Base-by-base conservation (phyloP, 2,888 invertebrate species). In the Drosophila nigritarsus region DNA sequence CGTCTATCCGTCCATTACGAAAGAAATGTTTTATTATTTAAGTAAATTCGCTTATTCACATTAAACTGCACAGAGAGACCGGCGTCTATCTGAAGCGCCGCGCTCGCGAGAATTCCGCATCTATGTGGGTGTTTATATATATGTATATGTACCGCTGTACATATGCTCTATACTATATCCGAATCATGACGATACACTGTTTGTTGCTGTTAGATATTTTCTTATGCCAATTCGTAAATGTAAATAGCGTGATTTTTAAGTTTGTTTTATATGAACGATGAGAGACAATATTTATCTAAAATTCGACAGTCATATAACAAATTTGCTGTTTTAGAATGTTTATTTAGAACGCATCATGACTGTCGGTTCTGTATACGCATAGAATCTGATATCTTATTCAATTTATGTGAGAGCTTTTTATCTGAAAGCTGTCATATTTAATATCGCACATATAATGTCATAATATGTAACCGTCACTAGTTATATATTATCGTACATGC, bases 1-100 rank as follows among this genome's bases (percentile, higher is more conserved):
- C 8, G 24, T 45, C 73, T 67, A 42, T 63, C 62, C 72, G 68
- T 80, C 64, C 68, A 59, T 70, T 69, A 65, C 62, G 73, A 79
- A 71, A 71, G 59, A 68, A 87, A 69, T 70, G 71, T 72, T 87
- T 89, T 83, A 87, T 83, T 89, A 81, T 73, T 84, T 81, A 87
- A 89, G 82, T 87, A 82, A 78, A 67, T 70, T 81, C 64, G 59
- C 81, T 83, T 70, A 71, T 75, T 68, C 89, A 72, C 72, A 69
- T 80, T 61, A 87, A 83, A 83, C 84, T 73, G 71, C 53, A 75
- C 54, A 77, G 73, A 73, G 64, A 76, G 61, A 69, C 70, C 75
- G 83, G 71, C 83, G 50, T 66, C 71, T 73, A 30, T 40, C 62
- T 45, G 24, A 64, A 73, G 70, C 45, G 61, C 30, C 49, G 54